These are phyloP conservation scores for Ips nitidus DNA, from an alignment of 1,140 invertebrate species.

Conservation along the genomic window DNA sequence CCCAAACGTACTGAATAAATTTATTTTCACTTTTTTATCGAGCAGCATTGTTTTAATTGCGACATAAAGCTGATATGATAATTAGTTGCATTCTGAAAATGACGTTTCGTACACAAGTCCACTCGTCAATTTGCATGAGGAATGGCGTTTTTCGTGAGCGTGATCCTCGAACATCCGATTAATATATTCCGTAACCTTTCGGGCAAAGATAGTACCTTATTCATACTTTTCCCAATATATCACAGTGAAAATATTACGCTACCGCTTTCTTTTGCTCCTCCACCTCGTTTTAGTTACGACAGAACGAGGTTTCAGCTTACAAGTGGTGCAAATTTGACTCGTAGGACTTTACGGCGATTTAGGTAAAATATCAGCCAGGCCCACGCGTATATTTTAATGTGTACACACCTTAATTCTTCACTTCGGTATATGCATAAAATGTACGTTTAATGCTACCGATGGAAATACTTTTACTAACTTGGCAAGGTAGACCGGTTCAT, in stretches of 20 bases:
- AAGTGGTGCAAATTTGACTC: background rate
- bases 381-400: too few species aligned
- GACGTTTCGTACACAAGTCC: too few species aligned
- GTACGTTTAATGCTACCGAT: background rate
- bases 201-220: background rate
- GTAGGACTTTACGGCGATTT: too few species aligned
- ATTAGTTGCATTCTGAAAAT: too few species aligned
- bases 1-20: too few species aligned
- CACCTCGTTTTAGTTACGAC: conserved; percentile 6
- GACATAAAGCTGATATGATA: too few species aligned
- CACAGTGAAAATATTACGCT: conserved; percentile 5
- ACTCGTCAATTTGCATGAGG: too few species aligned
- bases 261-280: conserved; percentile 9
- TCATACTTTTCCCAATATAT: conserved; percentile 20
- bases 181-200: conserved; percentile 16
- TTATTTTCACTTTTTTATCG: too few species aligned
- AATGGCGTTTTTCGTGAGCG: background rate
- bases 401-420: too few species aligned
- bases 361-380: too few species aligned
- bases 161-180: background rate
- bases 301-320: background rate
- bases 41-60: too few species aligned
- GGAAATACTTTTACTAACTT: background rate
- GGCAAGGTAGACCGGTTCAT: conserved; percentile 4
- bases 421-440: too few species aligned